Evolutionary conservation across 1,140 invertebrate species (phyloP), one percentile per base, ranked within the genome.

Genomic region (Leguminivora glycinivorella): DNA sequence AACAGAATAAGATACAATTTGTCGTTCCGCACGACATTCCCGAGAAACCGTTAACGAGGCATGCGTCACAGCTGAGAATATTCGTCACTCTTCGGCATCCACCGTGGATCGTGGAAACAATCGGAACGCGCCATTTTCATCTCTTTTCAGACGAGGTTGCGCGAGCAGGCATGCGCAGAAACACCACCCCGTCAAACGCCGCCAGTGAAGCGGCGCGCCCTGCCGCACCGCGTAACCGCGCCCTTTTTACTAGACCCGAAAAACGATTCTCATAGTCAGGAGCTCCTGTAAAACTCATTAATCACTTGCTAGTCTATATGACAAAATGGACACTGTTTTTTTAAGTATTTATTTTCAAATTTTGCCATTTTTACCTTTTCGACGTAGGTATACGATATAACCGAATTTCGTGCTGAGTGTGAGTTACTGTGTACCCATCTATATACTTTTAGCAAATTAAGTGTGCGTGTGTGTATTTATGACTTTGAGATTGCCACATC

Each of bases 1-100:
- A 82, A 82, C 78, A 80, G 81, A 85, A 88, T 88, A 86, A 89
- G 83, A 83, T 77, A 77, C 81, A 80, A 88, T 87, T 89, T 89
- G 87, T 85, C 76, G 82, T 52, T 52, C 77, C 74, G 77, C 72
- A 74, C 79, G 80, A 80, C 77, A 72, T 83, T 73, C 80, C 80
- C 72, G 74, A 75, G 75, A 77, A 80, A 77, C 80, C 81, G 77
- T 85, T 87, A 87, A 89, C 85, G 83, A 85, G 80, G 71, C 70
- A 72, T 58, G 70, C 72, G 72, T 77, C 75, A 75, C 77, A 75
- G 78, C 75, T 78, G 79, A 78, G 75, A 74, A 75, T 73, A 74
- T 78, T 76, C 76, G 79, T 77, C 80, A 78, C 70, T 68, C 75
- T 80, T 86, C 83, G 87, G 72, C 70, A 70, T 69, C 69, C 43